Conservation (phyloP, 2,888 invertebrate species). For the Oligia latruncula region DNA sequence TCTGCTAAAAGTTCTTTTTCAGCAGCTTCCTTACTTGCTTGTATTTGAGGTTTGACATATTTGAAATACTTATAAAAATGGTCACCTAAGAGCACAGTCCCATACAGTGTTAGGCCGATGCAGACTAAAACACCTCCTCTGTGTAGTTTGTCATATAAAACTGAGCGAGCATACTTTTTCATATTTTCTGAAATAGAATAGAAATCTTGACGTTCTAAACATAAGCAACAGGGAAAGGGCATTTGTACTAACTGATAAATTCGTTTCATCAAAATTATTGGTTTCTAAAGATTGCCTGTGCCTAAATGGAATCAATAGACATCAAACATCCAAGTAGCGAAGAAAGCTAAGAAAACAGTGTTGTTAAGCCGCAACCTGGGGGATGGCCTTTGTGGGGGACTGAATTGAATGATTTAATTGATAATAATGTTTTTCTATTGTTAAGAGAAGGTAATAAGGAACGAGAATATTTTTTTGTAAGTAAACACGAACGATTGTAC, state of each 20-base stretch:
- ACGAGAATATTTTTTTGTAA: background rate
- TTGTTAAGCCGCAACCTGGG: background rate
- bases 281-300: background rate
- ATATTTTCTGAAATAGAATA: constrained; percentile 74
- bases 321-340: background rate
- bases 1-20: constrained; percentile 87
- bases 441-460: too few species aligned
- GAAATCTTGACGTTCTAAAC: background rate
- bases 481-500: background rate
- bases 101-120: constrained; percentile 83
- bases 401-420: background rate
- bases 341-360: background rate
- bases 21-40: constrained; percentile 79
- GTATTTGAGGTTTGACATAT: constrained; percentile 84
- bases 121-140: constrained; percentile 85
- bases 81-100: constrained; percentile 77
- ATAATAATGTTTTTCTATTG: background rate
- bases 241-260: background rate
- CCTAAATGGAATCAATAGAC: background rate
- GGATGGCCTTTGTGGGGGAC: too few species aligned
- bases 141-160: constrained; percentile 87
- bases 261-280: background rate
- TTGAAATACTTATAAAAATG: constrained; percentile 84
- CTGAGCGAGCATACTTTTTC: constrained; percentile 84
- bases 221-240: background rate